Percentiles rank a stretch among this genome's conserved stretches.
Conservation (phyloP, 2,888 invertebrate species). For the Spodoptera littoralis region DNA sequence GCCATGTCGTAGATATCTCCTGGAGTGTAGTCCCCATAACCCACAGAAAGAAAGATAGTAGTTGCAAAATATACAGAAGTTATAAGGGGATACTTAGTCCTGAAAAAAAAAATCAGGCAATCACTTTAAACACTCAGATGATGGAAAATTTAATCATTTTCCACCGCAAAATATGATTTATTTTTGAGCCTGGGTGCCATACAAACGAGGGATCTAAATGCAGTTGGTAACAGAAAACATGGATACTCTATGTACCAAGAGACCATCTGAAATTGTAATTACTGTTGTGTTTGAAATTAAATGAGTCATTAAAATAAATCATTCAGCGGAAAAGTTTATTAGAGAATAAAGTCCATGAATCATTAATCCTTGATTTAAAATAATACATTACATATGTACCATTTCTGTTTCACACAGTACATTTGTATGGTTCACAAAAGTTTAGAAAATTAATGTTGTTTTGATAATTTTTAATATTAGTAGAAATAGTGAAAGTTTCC, state of each 20-base stretch:
- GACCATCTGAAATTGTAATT: conserved; percentile 43
- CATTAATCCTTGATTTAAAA: conserved; percentile 41
- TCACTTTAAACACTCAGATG: no score
- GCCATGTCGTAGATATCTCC: conserved; percentile 83
- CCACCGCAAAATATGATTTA: no score
- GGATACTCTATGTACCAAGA: not conserved
- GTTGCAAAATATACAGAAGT: conserved; percentile 85
- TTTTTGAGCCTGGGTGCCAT: no score
- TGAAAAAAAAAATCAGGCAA: conserved; percentile 54
- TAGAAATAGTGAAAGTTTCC: conserved; percentile 29
- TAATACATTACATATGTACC: conserved; percentile 33
- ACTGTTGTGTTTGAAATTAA: conserved; percentile 47
- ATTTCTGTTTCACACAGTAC: conserved; percentile 27
- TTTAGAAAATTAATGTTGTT: no score
- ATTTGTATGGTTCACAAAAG: no score
- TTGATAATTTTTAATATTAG: conserved; percentile 7
- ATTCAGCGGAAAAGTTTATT: conserved; percentile 49
- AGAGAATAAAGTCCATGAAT: conserved; percentile 43
- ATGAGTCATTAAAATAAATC: conserved; percentile 55
- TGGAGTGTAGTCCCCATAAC: conserved; percentile 84
- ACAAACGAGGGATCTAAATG: no score
- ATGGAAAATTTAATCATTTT: no score
- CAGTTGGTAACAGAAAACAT: no score
- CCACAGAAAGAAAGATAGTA: conserved; percentile 79
- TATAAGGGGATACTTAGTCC: conserved; percentile 74